Evolutionary conservation across 1,140 invertebrate genomes (phyloP).

Genomic region (Acromyrmex heyeri): DNA sequence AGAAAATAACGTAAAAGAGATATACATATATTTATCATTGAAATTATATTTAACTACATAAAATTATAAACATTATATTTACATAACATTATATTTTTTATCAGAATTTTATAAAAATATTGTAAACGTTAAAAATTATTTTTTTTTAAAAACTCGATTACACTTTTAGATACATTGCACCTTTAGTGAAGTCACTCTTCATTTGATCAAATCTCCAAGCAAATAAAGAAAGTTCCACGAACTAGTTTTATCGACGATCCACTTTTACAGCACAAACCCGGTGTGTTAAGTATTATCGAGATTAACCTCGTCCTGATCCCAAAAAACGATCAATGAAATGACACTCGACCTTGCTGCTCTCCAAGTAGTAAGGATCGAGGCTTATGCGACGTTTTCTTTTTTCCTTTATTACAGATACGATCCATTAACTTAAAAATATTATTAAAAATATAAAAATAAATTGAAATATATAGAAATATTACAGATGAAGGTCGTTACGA

Average conservation of each 20-base stretch:
- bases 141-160: slow-evolving; percentile 2
- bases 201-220: slow-evolving; percentile 23
- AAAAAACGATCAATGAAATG: slow-evolving; percentile 41
- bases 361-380: neutral
- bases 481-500: neutral
- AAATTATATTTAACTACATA: neutral
- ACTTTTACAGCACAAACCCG: slow-evolving; percentile 47
- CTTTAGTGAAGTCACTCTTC: slow-evolving; percentile 24
- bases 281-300: slow-evolving; percentile 58
- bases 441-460: neutral
- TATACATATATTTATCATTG: neutral
- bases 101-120: neutral
- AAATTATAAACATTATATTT: neutral
- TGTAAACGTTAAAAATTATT: neutral
- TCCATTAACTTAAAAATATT: neutral
- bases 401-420: neutral
- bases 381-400: neutral
- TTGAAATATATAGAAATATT: neutral
- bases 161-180: neutral
- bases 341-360: slow-evolving; percentile 24
- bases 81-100: neutral
- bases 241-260: slow-evolving; percentile 40
- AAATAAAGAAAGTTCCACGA: slow-evolving; percentile 27
- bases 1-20: neutral
- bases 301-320: slow-evolving; percentile 50